These are phyloP conservation scores for Xiphorhynchus erythropygius DNA, from an alignment of 2,797 vertebrate species.

Conservation along the genomic window DNA sequence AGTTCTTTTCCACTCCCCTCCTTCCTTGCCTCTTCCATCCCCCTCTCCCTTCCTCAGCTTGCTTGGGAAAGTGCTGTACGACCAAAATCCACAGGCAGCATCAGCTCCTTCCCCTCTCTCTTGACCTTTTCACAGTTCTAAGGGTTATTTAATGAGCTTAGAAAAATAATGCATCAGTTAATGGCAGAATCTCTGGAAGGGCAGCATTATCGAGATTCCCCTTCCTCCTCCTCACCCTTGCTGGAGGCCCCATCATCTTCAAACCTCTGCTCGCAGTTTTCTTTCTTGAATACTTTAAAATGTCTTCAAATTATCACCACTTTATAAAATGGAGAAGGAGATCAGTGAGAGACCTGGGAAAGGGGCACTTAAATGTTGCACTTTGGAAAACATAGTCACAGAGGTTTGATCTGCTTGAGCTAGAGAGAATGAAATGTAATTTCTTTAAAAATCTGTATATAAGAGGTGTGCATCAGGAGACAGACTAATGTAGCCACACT, in stretches of 20 bases:
- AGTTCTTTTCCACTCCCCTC: background rate
- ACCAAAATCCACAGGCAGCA: slow-evolving; percentile 40
- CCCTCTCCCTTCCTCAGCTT: background rate
- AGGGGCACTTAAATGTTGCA: slow-evolving; percentile 1
- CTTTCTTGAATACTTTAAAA: background rate
- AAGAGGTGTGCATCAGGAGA: background rate
- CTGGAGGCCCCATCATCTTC: slow-evolving; percentile 22
- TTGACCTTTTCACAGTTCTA: slow-evolving; percentile 62
- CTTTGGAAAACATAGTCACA: background rate
- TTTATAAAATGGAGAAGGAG: slow-evolving; percentile 3
- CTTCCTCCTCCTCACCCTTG: slow-evolving; percentile 41
- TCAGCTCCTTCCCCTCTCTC: slow-evolving; percentile 36
- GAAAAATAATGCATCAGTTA: slow-evolving; percentile 61
- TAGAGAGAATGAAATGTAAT: background rate
- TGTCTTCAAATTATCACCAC: slow-evolving; percentile 27
- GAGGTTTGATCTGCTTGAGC: background rate
- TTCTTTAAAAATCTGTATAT: background rate
- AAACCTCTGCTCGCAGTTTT: background rate
- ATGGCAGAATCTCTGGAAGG: slow-evolving; percentile 51
- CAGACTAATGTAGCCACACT: background rate
- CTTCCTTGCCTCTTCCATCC: background rate
- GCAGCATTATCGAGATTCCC: background rate
- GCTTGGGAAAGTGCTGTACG: background rate
- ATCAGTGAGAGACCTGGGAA: background rate
- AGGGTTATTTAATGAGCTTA: slow-evolving; percentile 66